phyloP scores from a whole-genome alignment of 2,888 invertebrate genomes.

The Chloroclystis v-ata region DNA sequence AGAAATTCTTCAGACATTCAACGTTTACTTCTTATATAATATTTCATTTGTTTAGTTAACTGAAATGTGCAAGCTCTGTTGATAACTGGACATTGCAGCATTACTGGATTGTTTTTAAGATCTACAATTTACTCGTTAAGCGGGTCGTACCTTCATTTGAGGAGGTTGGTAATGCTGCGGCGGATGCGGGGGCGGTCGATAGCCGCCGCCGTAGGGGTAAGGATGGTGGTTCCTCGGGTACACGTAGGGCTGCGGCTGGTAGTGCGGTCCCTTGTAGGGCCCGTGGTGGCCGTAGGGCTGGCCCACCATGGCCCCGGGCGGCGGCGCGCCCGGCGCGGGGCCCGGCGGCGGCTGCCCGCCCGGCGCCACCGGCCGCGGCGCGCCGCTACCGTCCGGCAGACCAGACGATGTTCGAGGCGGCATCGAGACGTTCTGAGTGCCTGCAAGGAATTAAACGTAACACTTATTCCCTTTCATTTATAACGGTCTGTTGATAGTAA shows the following conservation, averaged over 20 bases:
- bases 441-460: constrained; percentile 63
- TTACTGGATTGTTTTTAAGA: no score
- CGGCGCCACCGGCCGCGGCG: constrained; percentile 48
- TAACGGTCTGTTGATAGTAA: constrained; percentile 9
- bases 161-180: constrained; percentile 65
- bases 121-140: no score
- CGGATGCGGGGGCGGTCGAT: constrained; percentile 66
- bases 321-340: constrained; percentile 51
- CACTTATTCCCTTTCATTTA: background rate
- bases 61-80: no score
- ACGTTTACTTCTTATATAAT: no score
- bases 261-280: constrained; percentile 65
- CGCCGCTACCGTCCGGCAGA: constrained; percentile 79
- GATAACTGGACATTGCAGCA: no score
- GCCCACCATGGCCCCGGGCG: constrained; percentile 62
- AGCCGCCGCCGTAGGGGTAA: constrained; percentile 68
- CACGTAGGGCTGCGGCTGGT: constrained; percentile 70
- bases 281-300: constrained; percentile 66
- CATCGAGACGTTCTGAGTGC: constrained; percentile 96
- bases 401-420: constrained; percentile 94
- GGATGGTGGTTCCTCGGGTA: constrained; percentile 72
- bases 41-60: no score
- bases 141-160: constrained; percentile 57
- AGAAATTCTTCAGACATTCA: no score
- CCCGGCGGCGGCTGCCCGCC: constrained; percentile 44